Conservation (phyloP, 1,140 invertebrate species). For the Danaus melanippus region DNA sequence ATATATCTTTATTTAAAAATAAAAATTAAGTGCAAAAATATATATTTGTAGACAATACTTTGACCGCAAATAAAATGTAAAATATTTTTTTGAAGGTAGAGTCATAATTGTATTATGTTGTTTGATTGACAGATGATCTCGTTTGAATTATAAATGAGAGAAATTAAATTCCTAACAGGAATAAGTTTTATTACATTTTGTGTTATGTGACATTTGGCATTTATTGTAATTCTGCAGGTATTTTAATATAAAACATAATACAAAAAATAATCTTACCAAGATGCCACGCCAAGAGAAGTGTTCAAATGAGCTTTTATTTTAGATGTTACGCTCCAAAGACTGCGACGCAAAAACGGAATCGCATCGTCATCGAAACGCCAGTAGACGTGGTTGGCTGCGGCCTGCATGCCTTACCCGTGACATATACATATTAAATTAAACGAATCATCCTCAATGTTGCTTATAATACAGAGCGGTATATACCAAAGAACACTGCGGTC, state of each 20-base stretch:
- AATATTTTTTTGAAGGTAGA: no score
- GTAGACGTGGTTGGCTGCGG: conserved; percentile 23
- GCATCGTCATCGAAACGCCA: conserved; percentile 35
- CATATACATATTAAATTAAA: conserved; percentile 20
- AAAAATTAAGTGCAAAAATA: no score
- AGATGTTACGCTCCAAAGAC: conserved; percentile 53
- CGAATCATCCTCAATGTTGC: conserved; percentile 20
- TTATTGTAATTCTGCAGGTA: conserved; percentile 13
- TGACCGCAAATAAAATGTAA: no score
- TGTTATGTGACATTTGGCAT: no score
- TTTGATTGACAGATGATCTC: no score
- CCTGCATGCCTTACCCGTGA: conserved; percentile 19
- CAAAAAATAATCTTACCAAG: conserved; percentile 44
- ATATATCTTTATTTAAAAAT: no score
- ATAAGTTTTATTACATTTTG: no score
- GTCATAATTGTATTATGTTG: no score
- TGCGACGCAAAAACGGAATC: conserved; percentile 49
- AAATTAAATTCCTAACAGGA: no score
- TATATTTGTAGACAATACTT: no score
- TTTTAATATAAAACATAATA: conserved; percentile 14
- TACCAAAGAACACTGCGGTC: conserved; percentile 18
- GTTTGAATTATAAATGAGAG: no score
- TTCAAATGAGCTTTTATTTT: conserved; percentile 58
- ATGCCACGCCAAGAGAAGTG: conserved; percentile 46
- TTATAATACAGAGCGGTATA: conserved; percentile 11